These are phyloP conservation scores for Suricata suricatta DNA, from an alignment of 2,113 vertebrate genomes.

Conservation along the genomic window DNA sequence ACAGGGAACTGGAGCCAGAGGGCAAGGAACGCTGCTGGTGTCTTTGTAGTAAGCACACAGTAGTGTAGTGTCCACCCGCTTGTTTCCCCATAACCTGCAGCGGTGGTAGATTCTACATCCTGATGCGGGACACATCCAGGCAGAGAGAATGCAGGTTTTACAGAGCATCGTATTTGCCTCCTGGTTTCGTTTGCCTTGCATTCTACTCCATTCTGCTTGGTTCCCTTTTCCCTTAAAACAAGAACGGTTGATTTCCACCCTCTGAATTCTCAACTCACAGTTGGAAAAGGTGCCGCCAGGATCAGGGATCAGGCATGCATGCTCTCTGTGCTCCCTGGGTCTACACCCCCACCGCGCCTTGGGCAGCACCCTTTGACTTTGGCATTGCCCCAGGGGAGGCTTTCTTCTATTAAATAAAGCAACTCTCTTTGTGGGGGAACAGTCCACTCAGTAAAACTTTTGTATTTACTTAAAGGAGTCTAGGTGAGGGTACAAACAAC, in stretches of 20 bases:
- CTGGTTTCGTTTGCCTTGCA: not conserved
- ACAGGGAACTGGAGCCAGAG: too few species aligned
- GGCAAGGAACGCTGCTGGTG: not conserved
- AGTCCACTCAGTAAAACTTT: not conserved
- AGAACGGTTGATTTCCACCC: not conserved
- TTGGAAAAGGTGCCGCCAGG: not conserved
- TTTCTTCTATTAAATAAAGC: not conserved
- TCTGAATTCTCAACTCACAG: not conserved
- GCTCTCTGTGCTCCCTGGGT: not conserved
- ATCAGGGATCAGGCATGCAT: not conserved
- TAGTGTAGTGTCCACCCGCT: not conserved
- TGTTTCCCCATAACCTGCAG: not conserved
- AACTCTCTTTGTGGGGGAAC: not conserved
- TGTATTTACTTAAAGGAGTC: not conserved
- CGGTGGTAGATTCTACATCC: not conserved
- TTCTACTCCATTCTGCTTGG: not conserved
- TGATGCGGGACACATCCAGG: not conserved
- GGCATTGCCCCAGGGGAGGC: not conserved
- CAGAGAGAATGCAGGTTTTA: not conserved
- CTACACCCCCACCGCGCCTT: too few species aligned
- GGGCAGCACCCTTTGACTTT: not conserved
- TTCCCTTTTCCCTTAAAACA: not conserved
- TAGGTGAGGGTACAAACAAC: not conserved
- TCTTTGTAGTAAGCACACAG: not conserved
- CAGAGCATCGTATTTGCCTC: not conserved